Evolutionary conservation across 2,888 invertebrate genomes (phyloP), one percentile per base, ranked within the genome.

Genomic region (Corbicula japonica): DNA sequence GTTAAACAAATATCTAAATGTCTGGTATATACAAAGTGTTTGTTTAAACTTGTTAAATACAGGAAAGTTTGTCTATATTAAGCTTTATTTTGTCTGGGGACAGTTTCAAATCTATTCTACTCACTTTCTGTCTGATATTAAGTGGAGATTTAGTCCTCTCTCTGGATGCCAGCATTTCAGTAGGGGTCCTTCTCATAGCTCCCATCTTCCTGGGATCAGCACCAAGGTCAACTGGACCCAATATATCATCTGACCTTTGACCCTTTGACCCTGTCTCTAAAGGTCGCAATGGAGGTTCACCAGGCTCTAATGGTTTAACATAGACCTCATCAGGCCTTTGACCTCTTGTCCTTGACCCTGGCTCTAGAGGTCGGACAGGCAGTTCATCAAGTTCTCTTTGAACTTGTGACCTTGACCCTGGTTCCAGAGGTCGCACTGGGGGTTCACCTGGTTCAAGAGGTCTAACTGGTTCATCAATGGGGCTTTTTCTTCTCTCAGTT

Each of bases 151-250:
- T 72, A 23, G 71, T 8, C 23, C 71, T 52, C 8, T 50, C 62
- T 6, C 46, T 28, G 30, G 32, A 32, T 34, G 58, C n/a, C 18
- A 44, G 35, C 58, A 41, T 32, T 58, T 70, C 41, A 34, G 50
- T 30, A 12, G 32, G 28, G 6, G n/a, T 41, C 21, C 69, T 61
- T 44, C 75, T 68, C 46, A 54, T 34, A 0, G 48, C 23, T 1
- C 79, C 79, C 30, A 80, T 28, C 44, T 71, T 54, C 28, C 75
- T 61, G 12, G 80, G 80, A 34, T 80, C 80, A 44, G 75, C 80
- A 0, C 80, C 80, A 21, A 76, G 61, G 30, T 80, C 79, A 41
- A 79, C 79, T 28, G 74, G 78, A 10, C 63, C 73, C 48, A 78
- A 62, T 4, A 48, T 28, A 44, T 78, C 66, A 46, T 38, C 46